These are phyloP conservation scores for Fragum fragum DNA, from an alignment of 2,888 invertebrate genomes.

Conservation along the genomic window DNA sequence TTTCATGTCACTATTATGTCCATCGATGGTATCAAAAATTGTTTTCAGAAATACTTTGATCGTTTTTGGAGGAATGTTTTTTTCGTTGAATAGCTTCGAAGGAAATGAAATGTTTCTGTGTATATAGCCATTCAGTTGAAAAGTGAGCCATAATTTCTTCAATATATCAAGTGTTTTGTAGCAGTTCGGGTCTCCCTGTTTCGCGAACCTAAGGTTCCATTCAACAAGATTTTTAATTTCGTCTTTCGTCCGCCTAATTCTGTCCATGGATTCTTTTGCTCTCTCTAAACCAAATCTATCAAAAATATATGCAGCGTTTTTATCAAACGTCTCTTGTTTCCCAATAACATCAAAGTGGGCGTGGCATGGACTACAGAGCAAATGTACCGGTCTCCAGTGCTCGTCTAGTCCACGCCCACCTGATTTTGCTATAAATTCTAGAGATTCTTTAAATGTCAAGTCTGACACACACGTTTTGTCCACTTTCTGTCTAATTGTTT, in stretches of 20 bases:
- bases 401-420: conserved; percentile 40
- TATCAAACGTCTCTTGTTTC: conserved; percentile 62
- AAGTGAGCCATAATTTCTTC: conserved; percentile 52
- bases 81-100: background rate
- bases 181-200: background rate
- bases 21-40: background rate
- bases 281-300: conserved; percentile 41
- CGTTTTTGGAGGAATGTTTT: background rate
- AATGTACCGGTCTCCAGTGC: conserved; percentile 60
- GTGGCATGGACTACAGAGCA: conserved; percentile 65
- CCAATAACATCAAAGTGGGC: conserved; percentile 63
- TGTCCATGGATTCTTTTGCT: background rate
- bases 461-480: conserved; percentile 53
- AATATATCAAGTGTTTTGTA: conserved; percentile 37
- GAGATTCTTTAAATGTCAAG: conserved; percentile 65
- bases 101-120: conserved; percentile 39
- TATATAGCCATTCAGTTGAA: conserved; percentile 68
- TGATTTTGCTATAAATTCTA: conserved; percentile 41
- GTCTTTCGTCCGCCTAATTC: conserved; percentile 21
- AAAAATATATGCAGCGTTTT: conserved; percentile 49
- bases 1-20: background rate
- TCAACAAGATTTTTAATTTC: conserved; percentile 56
- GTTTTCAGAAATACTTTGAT: background rate
- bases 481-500: conserved; percentile 20
- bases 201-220: conserved; percentile 63